Percentiles rank a stretch among this genome's conserved stretches.
These are phyloP conservation scores for Pteropus alecto DNA, from an alignment of 2,113 vertebrate genomes.

Conservation along the genomic window DNA sequence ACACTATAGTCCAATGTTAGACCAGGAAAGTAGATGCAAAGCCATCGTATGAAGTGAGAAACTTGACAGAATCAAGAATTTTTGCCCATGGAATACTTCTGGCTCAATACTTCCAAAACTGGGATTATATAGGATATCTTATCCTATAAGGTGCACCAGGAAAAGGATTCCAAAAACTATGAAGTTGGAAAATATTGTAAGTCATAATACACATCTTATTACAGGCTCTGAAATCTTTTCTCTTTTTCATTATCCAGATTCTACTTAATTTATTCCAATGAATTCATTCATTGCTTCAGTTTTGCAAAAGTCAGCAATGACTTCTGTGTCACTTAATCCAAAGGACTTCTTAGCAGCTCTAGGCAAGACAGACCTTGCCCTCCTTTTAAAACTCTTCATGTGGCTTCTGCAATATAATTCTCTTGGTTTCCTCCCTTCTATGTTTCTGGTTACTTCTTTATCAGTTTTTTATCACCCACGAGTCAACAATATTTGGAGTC, in stretches of 20 bases:
- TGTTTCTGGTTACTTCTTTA: neutral
- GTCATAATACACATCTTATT: neutral
- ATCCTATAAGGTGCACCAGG: neutral
- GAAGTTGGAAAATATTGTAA: neutral
- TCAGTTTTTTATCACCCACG: neutral
- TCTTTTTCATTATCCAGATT: neutral
- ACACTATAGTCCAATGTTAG: neutral
- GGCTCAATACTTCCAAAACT: neutral
- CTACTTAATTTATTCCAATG: neutral
- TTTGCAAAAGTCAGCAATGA: neutral
- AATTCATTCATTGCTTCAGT: neutral
- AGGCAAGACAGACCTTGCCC: neutral
- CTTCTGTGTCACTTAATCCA: neutral
- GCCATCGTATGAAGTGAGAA: neutral
- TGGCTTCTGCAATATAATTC: neutral
- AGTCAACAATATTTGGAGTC: neutral
- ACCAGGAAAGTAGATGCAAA: neutral
- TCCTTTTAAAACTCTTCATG: neutral
- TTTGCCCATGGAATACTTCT: neutral
- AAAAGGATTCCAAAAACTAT: neutral
- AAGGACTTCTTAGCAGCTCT: neutral
- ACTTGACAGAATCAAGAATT: neutral
- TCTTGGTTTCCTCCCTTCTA: neutral
- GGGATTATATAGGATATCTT: neutral
- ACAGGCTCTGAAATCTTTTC: neutral